Evolutionary conservation across 1,140 invertebrate genomes (phyloP).

Genomic region (Lutraria rhynchaena): DNA sequence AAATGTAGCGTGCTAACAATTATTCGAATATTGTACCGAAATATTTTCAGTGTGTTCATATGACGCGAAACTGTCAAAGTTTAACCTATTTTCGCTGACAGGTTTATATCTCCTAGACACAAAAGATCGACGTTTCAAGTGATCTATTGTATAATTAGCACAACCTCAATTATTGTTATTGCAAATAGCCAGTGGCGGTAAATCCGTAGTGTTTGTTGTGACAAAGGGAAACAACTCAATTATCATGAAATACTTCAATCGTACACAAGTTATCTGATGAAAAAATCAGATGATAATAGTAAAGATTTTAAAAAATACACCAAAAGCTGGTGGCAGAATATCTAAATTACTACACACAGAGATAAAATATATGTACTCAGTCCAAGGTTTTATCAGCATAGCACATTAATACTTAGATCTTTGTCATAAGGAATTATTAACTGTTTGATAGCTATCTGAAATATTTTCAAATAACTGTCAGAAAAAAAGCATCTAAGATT

Average conservation of each 20-base stretch:
- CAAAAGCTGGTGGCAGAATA: too few species aligned
- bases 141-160: conserved; percentile 18
- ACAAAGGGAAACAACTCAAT: conserved; percentile 12
- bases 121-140: conserved; percentile 31
- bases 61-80: conserved; percentile 17
- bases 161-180: conserved; percentile 28
- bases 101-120: conserved; percentile 29
- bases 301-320: too few species aligned
- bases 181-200: background rate
- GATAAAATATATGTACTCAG: too few species aligned
- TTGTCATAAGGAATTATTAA: too few species aligned
- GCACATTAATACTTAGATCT: too few species aligned
- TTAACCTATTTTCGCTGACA: conserved; percentile 22
- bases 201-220: background rate
- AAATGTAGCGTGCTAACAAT: background rate
- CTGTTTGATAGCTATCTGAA: too few species aligned
- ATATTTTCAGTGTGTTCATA: conserved; percentile 8
- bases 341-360: too few species aligned
- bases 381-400: too few species aligned
- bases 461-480: too few species aligned
- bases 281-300: too few species aligned
- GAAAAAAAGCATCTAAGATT: too few species aligned
- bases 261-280: background rate
- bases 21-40: background rate
- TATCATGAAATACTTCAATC: background rate